A percentile compares a stretch with the other conserved stretches of the same genome.
Conservation (phyloP, 37 sponge, comb jelly and placozoan species). For the Geodia barretti region DNA sequence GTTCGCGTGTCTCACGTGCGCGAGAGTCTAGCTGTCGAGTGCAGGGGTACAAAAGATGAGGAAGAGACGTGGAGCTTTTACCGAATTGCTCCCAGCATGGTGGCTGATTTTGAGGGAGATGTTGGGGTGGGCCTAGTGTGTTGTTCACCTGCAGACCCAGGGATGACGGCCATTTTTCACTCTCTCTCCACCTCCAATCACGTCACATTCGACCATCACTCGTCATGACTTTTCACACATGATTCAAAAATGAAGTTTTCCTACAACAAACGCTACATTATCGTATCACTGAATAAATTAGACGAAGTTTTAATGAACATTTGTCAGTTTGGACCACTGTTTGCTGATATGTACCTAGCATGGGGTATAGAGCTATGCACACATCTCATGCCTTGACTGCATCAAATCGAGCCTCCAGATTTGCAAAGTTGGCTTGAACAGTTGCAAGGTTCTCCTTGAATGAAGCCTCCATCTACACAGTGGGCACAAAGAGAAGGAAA, state of each 20-base stretch:
- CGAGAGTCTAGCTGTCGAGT: neutral
- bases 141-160: conserved; percentile 26
- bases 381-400: conserved; percentile 10
- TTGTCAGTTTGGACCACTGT: too few relatives aligned
- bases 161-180: conserved; percentile 5
- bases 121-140: conserved; percentile 28
- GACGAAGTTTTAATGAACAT: too few relatives aligned
- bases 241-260: neutral
- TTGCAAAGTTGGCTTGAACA: conserved; percentile 36
- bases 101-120: neutral
- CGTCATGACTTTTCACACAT: neutral
- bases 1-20: conserved; percentile 2
- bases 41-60: neutral
- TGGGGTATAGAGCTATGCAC: too few relatives aligned
- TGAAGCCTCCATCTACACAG: conserved; percentile 30
- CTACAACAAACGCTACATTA: too few relatives aligned
- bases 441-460: conserved; percentile 41
- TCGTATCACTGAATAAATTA: too few relatives aligned
- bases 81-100: neutral
- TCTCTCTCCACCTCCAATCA: neutral
- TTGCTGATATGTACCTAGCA: too few relatives aligned
- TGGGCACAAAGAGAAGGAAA: neutral
- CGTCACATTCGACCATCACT: conserved; percentile 4
- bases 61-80: neutral
- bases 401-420: conserved; percentile 39